Percentiles rank a stretch among this genome's conserved stretches.
These are phyloP conservation scores for Salminus brasiliensis DNA, from an alignment of 2,113 vertebrate genomes.

Conservation along the genomic window DNA sequence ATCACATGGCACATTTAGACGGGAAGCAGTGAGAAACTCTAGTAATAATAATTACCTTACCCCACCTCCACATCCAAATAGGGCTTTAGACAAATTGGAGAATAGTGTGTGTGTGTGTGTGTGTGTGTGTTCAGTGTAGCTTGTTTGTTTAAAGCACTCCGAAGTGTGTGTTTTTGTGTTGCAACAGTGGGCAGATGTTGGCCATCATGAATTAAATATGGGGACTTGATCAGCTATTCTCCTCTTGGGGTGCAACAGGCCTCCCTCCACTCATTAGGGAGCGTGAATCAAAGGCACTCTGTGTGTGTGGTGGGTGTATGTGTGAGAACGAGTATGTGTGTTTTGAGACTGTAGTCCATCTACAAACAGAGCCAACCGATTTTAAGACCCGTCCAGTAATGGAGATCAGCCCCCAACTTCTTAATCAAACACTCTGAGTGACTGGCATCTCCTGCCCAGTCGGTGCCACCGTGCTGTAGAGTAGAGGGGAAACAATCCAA, in stretches of 20 bases:
- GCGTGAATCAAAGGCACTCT: constrained; percentile 15
- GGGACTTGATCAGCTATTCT: constrained; percentile 68
- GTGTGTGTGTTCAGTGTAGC: constrained; percentile 8
- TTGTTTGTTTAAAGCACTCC: constrained; percentile 58
- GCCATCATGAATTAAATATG: constrained; percentile 81
- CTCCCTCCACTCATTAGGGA: constrained; percentile 34
- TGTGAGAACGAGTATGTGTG: neutral
- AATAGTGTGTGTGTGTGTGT: no score
- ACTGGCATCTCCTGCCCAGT: constrained; percentile 17
- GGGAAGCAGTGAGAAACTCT: no score
- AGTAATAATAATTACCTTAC: no score
- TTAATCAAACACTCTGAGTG: constrained; percentile 48
- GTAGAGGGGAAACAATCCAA: constrained; percentile 61
- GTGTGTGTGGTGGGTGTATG: constrained; percentile 26
- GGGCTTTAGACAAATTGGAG: no score
- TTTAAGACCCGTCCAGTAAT: constrained; percentile 15
- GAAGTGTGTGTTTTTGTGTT: constrained; percentile 67
- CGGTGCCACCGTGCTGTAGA: constrained; percentile 27
- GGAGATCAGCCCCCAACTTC: constrained; percentile 33
- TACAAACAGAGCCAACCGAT: neutral
- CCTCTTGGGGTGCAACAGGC: constrained; percentile 65
- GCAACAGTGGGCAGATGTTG: constrained; percentile 69
- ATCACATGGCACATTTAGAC: no score
- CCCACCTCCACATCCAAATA: no score
- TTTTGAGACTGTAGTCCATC: no score